Evolutionary conservation across 2,888 invertebrate genomes (phyloP).

Genomic region (Homarus gammarus): DNA sequence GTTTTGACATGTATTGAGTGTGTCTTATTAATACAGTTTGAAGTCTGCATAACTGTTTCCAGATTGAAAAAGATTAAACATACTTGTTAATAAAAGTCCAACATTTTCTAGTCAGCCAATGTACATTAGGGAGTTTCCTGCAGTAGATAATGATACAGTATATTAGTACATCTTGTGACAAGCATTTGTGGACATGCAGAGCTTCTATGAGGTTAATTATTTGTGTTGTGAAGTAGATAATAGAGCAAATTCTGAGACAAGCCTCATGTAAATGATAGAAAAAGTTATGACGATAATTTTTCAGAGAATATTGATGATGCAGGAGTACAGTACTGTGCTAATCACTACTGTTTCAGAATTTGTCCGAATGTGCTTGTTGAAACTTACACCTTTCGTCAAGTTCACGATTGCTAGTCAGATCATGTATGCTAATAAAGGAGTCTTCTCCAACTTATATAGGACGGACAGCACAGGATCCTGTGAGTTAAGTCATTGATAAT

Average conservation of each 20-base stretch:
- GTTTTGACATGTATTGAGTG: slow-evolving; percentile 8
- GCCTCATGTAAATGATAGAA: slow-evolving; percentile 16
- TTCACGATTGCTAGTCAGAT: slow-evolving; percentile 60
- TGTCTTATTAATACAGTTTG: slow-evolving; percentile 4
- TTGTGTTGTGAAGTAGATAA: slow-evolving; percentile 52
- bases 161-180: slow-evolving; percentile 53
- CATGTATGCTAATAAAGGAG: slow-evolving; percentile 23
- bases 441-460: slow-evolving; percentile 16
- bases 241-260: slow-evolving; percentile 51
- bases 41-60: slow-evolving; percentile 38
- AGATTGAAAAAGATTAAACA: slow-evolving; percentile 37
- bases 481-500: background rate
- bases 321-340: slow-evolving; percentile 24
- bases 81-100: slow-evolving; percentile 60
- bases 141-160: slow-evolving; percentile 60
- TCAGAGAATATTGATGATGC: slow-evolving; percentile 35
- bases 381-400: slow-evolving; percentile 37
- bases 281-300: slow-evolving; percentile 24
- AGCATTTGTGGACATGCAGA: slow-evolving; percentile 45
- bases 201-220: slow-evolving; percentile 45
- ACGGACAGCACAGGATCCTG: background rate
- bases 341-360: slow-evolving; percentile 41
- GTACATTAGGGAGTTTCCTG: slow-evolving; percentile 72
- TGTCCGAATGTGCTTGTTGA: slow-evolving; percentile 47
- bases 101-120: slow-evolving; percentile 73